These are phyloP conservation scores for Augochlorella aurata DNA, from an alignment of 2,888 invertebrate species.

Conservation along the genomic window DNA sequence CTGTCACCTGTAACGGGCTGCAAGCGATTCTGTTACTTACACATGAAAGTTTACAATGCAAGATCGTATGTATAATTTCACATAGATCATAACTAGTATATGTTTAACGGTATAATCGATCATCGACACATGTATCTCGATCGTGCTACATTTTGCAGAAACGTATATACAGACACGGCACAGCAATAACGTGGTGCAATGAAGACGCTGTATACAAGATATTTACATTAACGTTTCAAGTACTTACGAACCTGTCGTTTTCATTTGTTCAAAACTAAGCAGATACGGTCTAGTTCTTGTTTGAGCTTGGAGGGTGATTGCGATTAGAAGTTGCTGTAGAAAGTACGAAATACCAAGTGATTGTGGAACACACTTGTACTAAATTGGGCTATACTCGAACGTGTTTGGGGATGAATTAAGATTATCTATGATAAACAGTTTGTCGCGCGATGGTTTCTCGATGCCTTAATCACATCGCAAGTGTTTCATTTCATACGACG, in stretches of 20 bases:
- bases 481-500: constrained; percentile 28
- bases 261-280: constrained; percentile 3
- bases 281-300: constrained; percentile 9
- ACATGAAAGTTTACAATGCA: constrained; percentile 29
- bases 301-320: constrained; percentile 18
- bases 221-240: constrained; percentile 47
- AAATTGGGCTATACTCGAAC: constrained; percentile 32
- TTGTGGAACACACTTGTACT: constrained; percentile 34
- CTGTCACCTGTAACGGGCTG: not conserved
- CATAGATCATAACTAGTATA: constrained; percentile 12
- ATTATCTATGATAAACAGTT: constrained; percentile 40
- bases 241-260: not conserved
- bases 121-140: not conserved
- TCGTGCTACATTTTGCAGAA: not conserved
- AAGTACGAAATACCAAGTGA: constrained; percentile 38
- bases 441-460: constrained; percentile 15
- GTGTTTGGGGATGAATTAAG: constrained; percentile 26
- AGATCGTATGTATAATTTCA: constrained; percentile 16
- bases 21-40: constrained; percentile 5
- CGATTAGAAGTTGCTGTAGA: constrained; percentile 30
- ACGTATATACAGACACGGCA: constrained; percentile 40
- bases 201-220: constrained; percentile 46
- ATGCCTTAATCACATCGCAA: constrained; percentile 16
- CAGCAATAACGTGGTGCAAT: constrained; percentile 10
- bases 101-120: constrained; percentile 5